Conservation (phyloP, 2,888 invertebrate species). For the Rhagophthalmus giganteus region DNA sequence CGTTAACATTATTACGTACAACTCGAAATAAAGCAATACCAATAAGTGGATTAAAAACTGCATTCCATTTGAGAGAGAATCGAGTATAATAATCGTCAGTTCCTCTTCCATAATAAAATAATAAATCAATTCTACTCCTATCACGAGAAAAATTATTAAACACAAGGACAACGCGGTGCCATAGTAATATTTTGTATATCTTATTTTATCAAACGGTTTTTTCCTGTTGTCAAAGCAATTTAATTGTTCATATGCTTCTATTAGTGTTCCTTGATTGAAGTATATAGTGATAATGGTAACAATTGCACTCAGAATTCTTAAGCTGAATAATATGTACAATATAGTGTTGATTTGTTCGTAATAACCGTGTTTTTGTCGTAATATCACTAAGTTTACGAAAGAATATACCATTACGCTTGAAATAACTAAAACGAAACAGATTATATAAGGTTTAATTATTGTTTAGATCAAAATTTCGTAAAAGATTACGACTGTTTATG, state of each 20-base stretch:
- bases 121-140: constrained; percentile 8
- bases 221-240: constrained; percentile 11
- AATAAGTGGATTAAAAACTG: constrained; percentile 19
- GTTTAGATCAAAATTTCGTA: too few species aligned
- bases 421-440: constrained; percentile 14
- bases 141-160: constrained; percentile 3
- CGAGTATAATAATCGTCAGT: not conserved
- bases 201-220: constrained; percentile 8
- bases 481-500: too few species aligned
- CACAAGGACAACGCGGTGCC: not conserved
- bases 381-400: constrained; percentile 6
- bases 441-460: too few species aligned
- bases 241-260: constrained; percentile 11
- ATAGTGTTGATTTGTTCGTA: constrained; percentile 11
- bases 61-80: constrained; percentile 14
- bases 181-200: constrained; percentile 7
- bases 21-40: constrained; percentile 15
- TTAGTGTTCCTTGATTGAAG: constrained; percentile 10
- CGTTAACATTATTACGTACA: constrained; percentile 12
- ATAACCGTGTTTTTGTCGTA: constrained; percentile 7
- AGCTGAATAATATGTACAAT: constrained; percentile 2
- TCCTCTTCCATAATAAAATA: constrained; percentile 9
- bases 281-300: constrained; percentile 10
- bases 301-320: constrained; percentile 16
- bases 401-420: constrained; percentile 5